These are phyloP conservation scores for Cylindroiulus punctatus DNA, from an alignment of 2,888 invertebrate species.

Conservation along the genomic window DNA sequence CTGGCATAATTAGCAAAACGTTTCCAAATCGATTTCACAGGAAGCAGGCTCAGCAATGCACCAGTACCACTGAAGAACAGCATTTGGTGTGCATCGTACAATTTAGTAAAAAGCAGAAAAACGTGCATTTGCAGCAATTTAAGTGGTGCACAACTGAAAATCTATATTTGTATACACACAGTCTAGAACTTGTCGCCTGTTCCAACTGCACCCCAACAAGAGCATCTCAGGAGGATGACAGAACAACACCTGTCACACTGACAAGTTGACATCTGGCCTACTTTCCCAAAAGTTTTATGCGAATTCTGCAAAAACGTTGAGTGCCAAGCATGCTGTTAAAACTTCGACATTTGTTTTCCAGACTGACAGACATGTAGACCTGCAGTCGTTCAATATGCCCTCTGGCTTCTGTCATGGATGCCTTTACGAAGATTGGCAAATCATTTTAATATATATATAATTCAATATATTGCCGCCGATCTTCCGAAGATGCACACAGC, in stretches of 20 bases:
- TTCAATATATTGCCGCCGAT: neutral
- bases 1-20: no score
- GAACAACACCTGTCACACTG: slow-evolving; percentile 4
- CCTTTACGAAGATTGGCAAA: neutral
- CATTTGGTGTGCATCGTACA: neutral
- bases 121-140: neutral
- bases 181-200: neutral
- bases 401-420: neutral
- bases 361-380: neutral
- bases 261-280: neutral
- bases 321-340: slow-evolving; percentile 7
- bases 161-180: neutral
- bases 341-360: neutral
- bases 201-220: neutral
- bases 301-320: neutral
- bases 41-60: neutral
- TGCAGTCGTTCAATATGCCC: no score
- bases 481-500: neutral
- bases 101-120: neutral
- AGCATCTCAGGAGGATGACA: neutral
- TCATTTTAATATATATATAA: neutral
- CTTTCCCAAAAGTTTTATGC: slow-evolving; percentile 9
- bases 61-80: neutral
- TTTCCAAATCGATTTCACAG: no score
- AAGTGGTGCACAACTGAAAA: neutral